Percentiles rank a stretch among this genome's conserved stretches.
Conservation (phyloP, 2,888 invertebrate species). For the Rotaria socialis region DNA sequence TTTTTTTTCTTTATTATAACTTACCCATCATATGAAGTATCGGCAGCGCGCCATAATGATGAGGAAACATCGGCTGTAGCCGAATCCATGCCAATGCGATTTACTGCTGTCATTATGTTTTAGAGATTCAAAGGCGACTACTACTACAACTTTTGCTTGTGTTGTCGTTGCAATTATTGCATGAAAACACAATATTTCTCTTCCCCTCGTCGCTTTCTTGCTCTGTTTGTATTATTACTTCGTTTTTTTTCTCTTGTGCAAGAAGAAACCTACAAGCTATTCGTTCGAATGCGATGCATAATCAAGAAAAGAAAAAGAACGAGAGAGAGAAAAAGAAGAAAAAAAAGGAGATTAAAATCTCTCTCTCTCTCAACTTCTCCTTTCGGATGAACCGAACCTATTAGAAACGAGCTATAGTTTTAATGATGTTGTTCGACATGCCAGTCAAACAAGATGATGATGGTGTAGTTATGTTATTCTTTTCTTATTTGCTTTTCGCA, state of each 20-base stretch:
- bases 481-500: slow-evolving; percentile 29
- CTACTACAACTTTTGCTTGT: neutral
- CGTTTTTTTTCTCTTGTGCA: neutral
- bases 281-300: slow-evolving; percentile 11
- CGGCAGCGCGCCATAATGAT: neutral
- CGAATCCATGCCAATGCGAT: slow-evolving; percentile 7
- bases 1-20: neutral
- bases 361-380: neutral
- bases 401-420: slow-evolving; percentile 25
- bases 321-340: neutral
- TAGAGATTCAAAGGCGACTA: slow-evolving; percentile 17
- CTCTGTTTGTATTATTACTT: neutral
- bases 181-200: slow-evolving; percentile 11
- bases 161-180: slow-evolving; percentile 17
- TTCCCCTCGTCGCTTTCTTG: neutral
- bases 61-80: slow-evolving; percentile 1
- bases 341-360: slow-evolving; percentile 1
- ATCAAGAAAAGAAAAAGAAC: neutral
- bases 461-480: slow-evolving; percentile 22
- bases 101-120: slow-evolving; percentile 22
- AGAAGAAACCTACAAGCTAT: slow-evolving; percentile 4
- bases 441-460: slow-evolving; percentile 29
- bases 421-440: slow-evolving; percentile 37
- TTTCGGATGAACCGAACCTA: slow-evolving; percentile 28
- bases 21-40: slow-evolving; percentile 5